Evolutionary conservation across 2,113 vertebrate genomes (phyloP).

Genomic region (Dromas ardeola): DNA sequence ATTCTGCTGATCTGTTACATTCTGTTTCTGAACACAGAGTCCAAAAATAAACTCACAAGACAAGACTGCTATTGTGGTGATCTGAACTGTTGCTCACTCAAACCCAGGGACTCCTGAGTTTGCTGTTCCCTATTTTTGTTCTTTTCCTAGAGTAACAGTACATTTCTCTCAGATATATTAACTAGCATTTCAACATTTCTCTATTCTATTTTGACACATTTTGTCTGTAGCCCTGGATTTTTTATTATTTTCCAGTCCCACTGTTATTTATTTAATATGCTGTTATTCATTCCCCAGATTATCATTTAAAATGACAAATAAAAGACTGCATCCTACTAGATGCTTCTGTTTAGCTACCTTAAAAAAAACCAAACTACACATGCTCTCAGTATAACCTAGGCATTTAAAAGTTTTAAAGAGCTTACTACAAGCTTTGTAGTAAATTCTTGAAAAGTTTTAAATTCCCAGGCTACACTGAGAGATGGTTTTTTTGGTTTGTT

Average conservation of each 20-base stretch:
- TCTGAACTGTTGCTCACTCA: not conserved
- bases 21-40: not conserved
- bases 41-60: not conserved
- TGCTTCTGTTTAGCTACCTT: not conserved
- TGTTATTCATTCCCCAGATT: not conserved
- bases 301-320: not conserved
- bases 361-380: not conserved
- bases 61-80: not conserved
- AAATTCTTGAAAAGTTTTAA: not conserved
- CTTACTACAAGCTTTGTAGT: not conserved
- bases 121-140: not conserved
- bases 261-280: not conserved
- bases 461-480: not conserved
- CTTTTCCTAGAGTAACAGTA: not conserved
- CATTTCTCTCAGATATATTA: not conserved
- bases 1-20: not conserved
- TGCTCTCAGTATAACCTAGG: not conserved
- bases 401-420: not conserved
- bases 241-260: not conserved
- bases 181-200: not conserved
- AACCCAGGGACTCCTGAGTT: not conserved
- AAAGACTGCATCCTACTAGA: not conserved
- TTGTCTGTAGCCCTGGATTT: not conserved
- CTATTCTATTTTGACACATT: not conserved
- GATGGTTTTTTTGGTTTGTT: not conserved